A percentile compares a stretch with the other conserved stretches of the same genome.
Conservation (phyloP, 2,888 invertebrate species). For the Drosophila buzzatii region DNA sequence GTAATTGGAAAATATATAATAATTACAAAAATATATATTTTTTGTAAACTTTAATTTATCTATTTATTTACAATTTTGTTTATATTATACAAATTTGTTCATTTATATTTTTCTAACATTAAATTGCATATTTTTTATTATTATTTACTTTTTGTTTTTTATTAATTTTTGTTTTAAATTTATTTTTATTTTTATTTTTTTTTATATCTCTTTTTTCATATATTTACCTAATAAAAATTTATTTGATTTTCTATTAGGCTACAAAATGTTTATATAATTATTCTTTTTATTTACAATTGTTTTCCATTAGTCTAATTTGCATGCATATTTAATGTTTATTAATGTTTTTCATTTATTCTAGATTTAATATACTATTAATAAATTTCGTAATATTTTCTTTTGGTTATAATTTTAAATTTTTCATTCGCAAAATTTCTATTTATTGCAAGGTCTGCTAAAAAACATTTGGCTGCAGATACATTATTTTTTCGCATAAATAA, state of each 20-base stretch:
- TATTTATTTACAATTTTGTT: no score
- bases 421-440: conserved; percentile 47
- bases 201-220: no score
- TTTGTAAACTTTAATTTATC: no score
- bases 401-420: conserved; percentile 16
- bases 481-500: conserved; percentile 41
- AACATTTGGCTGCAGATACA: conserved; percentile 62
- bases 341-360: no score
- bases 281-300: background rate
- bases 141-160: no score
- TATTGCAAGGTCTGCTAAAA: conserved; percentile 49
- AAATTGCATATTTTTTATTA: no score
- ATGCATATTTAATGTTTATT: background rate
- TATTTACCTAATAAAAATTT: background rate
- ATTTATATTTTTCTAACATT: no score
- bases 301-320: background rate
- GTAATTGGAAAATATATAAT: no score
- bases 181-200: no score
- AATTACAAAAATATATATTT: no score
- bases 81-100: no score
- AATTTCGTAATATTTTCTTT: background rate
- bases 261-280: background rate
- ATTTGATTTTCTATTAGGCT: background rate
- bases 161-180: no score
- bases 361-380: background rate